phyloP scores from a whole-genome alignment of 2,113 vertebrate species.

The Microcebus lehilahytsara region DNA sequence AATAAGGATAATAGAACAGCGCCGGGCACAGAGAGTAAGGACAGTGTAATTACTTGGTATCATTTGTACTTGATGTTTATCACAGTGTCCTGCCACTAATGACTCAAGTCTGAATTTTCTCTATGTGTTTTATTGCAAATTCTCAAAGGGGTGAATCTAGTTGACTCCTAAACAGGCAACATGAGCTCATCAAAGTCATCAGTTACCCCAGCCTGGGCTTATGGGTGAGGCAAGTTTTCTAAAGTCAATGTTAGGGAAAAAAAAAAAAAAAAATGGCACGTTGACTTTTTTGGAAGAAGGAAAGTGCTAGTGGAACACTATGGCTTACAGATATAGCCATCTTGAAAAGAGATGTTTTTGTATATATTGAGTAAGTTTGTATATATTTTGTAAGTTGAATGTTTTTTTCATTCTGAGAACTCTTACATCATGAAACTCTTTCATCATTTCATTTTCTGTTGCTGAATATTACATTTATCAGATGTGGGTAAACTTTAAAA shows the following conservation, averaged over 20 bases:
- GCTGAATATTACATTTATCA: background rate
- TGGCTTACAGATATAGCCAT: background rate
- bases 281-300: background rate
- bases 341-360: background rate
- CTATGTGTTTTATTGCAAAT: background rate
- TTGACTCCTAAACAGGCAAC: background rate
- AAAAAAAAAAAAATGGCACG: background rate
- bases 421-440: background rate
- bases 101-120: background rate
- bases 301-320: background rate
- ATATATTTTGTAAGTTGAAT: background rate
- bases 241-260: background rate
- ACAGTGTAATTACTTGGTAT: background rate
- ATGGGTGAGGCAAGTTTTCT: background rate
- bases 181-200: background rate
- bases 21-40: background rate
- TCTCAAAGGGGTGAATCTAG: background rate
- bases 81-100: background rate
- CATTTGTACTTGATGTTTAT: background rate
- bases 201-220: background rate
- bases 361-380: background rate
- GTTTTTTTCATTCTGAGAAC: background rate
- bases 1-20: background rate
- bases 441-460: background rate
- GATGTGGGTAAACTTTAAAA: background rate